These are phyloP conservation scores for Neodiprion lecontei DNA, from an alignment of 1,140 invertebrate species.

Conservation along the genomic window DNA sequence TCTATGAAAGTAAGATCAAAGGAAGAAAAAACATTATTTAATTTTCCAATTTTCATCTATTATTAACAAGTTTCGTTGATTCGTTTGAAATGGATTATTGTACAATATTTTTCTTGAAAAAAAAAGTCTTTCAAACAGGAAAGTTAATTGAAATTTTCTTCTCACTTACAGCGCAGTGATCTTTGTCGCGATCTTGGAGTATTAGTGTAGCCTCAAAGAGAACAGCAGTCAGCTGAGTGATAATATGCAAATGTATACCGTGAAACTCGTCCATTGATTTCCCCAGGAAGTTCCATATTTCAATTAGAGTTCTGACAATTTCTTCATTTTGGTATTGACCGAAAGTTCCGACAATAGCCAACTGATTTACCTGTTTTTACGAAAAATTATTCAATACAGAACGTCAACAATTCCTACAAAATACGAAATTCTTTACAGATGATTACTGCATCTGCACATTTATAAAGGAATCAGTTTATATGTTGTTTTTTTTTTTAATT, in stretches of 20 bases:
- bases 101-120: neutral
- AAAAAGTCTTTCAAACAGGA: slow-evolving; percentile 8
- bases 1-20: slow-evolving; percentile 34
- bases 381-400: slow-evolving; percentile 3
- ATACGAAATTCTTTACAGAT: slow-evolving; percentile 13
- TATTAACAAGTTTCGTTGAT: neutral
- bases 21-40: neutral
- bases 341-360: slow-evolving; percentile 29
- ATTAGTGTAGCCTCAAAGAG: slow-evolving; percentile 29
- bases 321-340: slow-evolving; percentile 30
- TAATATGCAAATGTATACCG: slow-evolving; percentile 34
- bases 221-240: slow-evolving; percentile 36
- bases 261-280: slow-evolving; percentile 41
- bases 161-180: neutral
- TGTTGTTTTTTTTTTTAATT: slow-evolving; percentile 19
- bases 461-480: slow-evolving; percentile 15
- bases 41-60: neutral
- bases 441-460: slow-evolving; percentile 5
- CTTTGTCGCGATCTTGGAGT: slow-evolving; percentile 10
- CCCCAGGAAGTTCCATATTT: slow-evolving; percentile 45
- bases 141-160: slow-evolving; percentile 17
- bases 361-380: slow-evolving; percentile 33
- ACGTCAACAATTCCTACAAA: neutral
- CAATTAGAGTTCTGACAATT: slow-evolving; percentile 27
- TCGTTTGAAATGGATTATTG: neutral